Base-by-base conservation (phyloP, 2,888 invertebrate genomes). In the Acronicta aceris region DNA sequence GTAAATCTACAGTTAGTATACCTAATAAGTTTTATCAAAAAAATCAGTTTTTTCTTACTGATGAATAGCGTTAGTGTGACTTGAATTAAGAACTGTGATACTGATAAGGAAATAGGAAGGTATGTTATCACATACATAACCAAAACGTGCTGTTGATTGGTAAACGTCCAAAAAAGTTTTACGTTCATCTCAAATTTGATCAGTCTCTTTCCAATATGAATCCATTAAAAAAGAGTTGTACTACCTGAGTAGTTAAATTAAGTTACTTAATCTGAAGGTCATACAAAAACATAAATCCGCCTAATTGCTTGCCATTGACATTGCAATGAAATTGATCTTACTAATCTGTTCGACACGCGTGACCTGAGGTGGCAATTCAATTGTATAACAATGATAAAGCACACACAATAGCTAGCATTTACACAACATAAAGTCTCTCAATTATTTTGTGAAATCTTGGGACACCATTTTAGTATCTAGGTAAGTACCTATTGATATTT, bases 321-420 rank as follows among this genome's bases (percentile, higher is more conserved):
- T 60, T 74, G 54, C 16, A 45, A 27, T 56, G 25, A 46, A 48
- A 57, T 21, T 48, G 59, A 64, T 73, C 49, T 13, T 13, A 21
- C 48, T 48, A 66, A 58, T 74, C 58, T 38, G 43, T 60, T 53
- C 52, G 52, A 17, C 65, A 60, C 49, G 65, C 55, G 51, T 65
- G 70, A 67, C 61, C 42, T 60, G 45, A 50, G 41, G 49, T 59
- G 53, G 10, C 17, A 17, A n/a, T n/a, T n/a, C n/a, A n/a, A 59
- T 74, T 63, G 41, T 46, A 36, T 62, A 74, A 59, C 41, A 46
- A 15, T 60, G 61, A 62, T 50, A 53, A 53, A 43, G 50, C 15
- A 51, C 53, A 69, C 42, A 72, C 73, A 70, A 70, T 69, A 61
- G 61, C 46, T 36, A 15, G 25, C 40, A 61, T 70, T 67, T 67